Evolutionary conservation across 2,888 invertebrate species (phyloP), one percentile per base, ranked within the genome.

Genomic region (Tachina grossa): DNA sequence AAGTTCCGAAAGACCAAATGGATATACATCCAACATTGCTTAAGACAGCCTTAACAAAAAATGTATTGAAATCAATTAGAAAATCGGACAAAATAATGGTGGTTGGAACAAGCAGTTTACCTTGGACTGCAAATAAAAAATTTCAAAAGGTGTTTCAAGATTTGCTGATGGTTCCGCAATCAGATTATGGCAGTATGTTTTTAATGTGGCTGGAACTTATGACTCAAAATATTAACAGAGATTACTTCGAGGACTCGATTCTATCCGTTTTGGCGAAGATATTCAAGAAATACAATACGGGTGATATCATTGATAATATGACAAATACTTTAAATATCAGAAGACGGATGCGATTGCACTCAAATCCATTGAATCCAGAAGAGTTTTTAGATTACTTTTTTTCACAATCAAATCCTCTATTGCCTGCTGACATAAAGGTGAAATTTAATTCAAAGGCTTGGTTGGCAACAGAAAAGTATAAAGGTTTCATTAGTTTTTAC

Each of bases 51-150:
- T 88, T 95, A 51, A 92, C 93, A 1, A 94, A 94, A 87, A 88
- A 88, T 71, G 92, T 94, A 19, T 87, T 95, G 59, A 95, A 94
- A 87, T 91, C 91, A 3, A 93, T 95, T 5, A 93, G 93, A 76
- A 90, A 93, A 2, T 93, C 94, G 1, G 95, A 95, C 87, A 93
- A 94, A 79, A 91, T 95, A 19, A 88, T 94, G 57, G 83, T 95
- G 8, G 89, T 95, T 47, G 95, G 94, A 1, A 93, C 94, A 0
- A 93, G 94, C 16, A 90, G 92, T 45, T 90, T 93, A 84, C 95
- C 95, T 0, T 95, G 94, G 94, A 92, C 93, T 55, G 94, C 93
- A 8, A 89, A 88, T 22, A 86, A 85, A 0, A 88, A 88, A 61
- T 79, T 93, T 68, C 90, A 90, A 16, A 91, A 87, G 49, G 75